Conservation (phyloP, 2,888 invertebrate genomes). For the Napeogenes sylphis region DNA sequence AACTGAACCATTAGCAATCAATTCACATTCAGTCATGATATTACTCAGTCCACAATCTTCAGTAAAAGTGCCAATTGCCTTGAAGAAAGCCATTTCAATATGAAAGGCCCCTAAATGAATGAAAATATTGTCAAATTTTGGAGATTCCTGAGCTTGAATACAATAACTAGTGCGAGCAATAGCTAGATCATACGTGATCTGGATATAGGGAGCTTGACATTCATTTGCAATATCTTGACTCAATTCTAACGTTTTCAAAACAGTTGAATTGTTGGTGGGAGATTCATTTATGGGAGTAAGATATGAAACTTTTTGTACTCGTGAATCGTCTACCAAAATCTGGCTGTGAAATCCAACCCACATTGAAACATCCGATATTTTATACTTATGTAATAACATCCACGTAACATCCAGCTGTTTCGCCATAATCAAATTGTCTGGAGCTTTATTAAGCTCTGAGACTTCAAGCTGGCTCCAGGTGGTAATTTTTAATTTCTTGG, state of each 20-base stretch:
- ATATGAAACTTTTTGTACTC: conserved; percentile 40
- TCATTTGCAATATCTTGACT: conserved; percentile 34
- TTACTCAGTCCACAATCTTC: conserved; percentile 38
- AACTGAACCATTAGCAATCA: conserved; percentile 37
- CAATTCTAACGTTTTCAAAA: neutral
- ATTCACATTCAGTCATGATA: conserved; percentile 31
- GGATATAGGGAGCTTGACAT: conserved; percentile 34
- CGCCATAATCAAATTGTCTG: conserved; percentile 26
- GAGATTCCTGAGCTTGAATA: conserved; percentile 35
- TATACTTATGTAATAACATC: conserved; percentile 27
- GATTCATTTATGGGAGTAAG: conserved; percentile 42
- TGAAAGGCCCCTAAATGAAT: conserved; percentile 40
- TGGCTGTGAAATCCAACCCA: conserved; percentile 41
- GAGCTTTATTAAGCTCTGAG: conserved; percentile 24
- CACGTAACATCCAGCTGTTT: conserved; percentile 27
- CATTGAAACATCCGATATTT: conserved; percentile 32
- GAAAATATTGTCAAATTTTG: conserved; percentile 40
- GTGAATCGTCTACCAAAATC: conserved; percentile 32
- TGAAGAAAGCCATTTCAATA: conserved; percentile 39
- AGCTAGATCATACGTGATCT: conserved; percentile 40
- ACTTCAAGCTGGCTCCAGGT: conserved; percentile 25
- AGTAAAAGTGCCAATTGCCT: conserved; percentile 40
- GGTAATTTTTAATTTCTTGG: conserved; percentile 34
- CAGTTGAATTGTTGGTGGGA: conserved; percentile 37
- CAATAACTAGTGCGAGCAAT: conserved; percentile 30